Conservation (phyloP, 2,888 invertebrate genomes). For the Mesopsocus fuscifrons region DNA sequence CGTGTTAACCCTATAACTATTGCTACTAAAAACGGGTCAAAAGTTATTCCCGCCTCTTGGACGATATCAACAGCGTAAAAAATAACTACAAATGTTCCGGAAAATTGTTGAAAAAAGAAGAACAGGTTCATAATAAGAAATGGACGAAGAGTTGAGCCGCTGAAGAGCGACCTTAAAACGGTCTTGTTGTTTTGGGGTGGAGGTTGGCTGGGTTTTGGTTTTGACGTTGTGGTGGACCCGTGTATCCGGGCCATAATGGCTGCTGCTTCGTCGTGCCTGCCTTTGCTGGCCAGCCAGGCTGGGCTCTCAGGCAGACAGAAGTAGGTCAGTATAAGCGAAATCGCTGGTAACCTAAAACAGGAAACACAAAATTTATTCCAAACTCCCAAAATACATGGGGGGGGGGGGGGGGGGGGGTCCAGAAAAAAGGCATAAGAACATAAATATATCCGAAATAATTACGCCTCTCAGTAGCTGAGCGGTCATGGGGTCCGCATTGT, state of each 20-base stretch:
- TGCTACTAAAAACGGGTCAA: slow-evolving; percentile 17
- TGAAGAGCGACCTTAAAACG: slow-evolving; percentile 9
- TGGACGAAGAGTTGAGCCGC: slow-evolving; percentile 28
- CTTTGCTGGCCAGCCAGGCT: slow-evolving; percentile 30
- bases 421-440: too few relatives aligned
- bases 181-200: slow-evolving; percentile 18
- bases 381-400: not conserved
- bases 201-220: slow-evolving; percentile 17
- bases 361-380: not conserved
- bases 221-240: slow-evolving; percentile 14
- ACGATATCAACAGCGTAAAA: slow-evolving; percentile 35
- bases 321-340: slow-evolving; percentile 24
- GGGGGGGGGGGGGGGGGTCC: too few relatives aligned
- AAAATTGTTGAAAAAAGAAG: slow-evolving; percentile 38
- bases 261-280: slow-evolving; percentile 28
- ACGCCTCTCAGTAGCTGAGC: too few relatives aligned
- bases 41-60: slow-evolving; percentile 16
- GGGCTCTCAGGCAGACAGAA: slow-evolving; percentile 33
- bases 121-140: slow-evolving; percentile 28
- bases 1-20: slow-evolving; percentile 17
- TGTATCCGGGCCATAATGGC: slow-evolving; percentile 18
- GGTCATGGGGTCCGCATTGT: too few relatives aligned
- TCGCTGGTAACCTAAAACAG: slow-evolving; percentile 22
- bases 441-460: too few relatives aligned
- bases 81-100: slow-evolving; percentile 33